phyloP scores from a whole-genome alignment of 2,113 vertebrate species.

The Strix aluco region DNA sequence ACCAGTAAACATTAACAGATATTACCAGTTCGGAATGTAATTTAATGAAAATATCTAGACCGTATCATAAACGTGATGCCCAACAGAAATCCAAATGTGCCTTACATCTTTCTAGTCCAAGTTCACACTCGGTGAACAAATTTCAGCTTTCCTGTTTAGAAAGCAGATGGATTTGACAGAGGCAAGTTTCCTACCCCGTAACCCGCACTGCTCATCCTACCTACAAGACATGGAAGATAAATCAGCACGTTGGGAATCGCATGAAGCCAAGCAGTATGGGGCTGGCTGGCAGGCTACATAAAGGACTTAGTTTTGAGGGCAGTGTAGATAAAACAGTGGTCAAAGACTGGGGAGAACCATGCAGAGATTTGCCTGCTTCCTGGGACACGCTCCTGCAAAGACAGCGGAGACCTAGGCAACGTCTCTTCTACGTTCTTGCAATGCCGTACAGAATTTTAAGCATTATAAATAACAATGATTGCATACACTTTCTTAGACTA shows the following conservation, averaged over 20 bases:
- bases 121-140: neutral
- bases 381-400: neutral
- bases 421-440: neutral
- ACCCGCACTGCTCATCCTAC: neutral
- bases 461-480: neutral
- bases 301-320: neutral
- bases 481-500: neutral
- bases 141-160: neutral
- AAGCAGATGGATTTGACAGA: neutral
- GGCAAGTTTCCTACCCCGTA: neutral
- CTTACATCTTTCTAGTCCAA: no score
- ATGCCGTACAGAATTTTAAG: neutral
- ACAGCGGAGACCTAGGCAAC: neutral
- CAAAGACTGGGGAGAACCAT: neutral
- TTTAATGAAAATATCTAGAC: neutral
- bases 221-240: neutral
- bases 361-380: neutral
- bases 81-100: neutral
- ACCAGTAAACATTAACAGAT: neutral
- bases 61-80: neutral
- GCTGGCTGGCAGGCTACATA: neutral
- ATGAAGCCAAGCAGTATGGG: neutral
- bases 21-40: neutral
- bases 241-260: rapidly evolving
- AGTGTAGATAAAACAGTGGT: neutral